Evolutionary conservation across 2,888 invertebrate species (phyloP), one percentile per base, ranked within the genome.

Genomic region (Colostygia pectinataria): DNA sequence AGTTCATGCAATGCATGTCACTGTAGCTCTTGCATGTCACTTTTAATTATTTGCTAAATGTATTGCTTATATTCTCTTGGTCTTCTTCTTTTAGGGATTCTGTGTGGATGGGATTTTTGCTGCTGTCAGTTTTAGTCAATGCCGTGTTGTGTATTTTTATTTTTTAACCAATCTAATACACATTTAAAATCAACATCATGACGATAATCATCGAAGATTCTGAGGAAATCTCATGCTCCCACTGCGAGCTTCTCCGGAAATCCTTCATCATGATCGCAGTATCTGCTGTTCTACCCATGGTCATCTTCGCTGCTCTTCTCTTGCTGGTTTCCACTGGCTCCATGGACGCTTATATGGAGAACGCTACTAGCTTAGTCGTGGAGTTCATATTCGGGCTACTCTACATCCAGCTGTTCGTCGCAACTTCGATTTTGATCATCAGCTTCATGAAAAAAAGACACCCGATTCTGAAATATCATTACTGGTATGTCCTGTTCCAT

Each of bases 241-340:
- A 77, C 12, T 84, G 85, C 55, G 59, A 60, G 0, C 66, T 71
- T 7, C 55, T 84, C 0, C 63, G 75, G 2, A 74, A 61, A 38
- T 74, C 74, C 0, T 82, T 82, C 40, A 42, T 75, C 4, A 38
- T 79, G 43, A 71, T 83, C 4, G 77, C 74, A 0, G 25, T 73
- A n/a, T 78, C 86, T n/a, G 77, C 83, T 6, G 71, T 83, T 0
- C 43, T 80, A 0, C 84, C 84, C 0, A 82, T 85, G 65, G 27
- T 83, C 0, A 33, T 76, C 8, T 85, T 85, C 38, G 71, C 73
- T 6, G 71, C 66, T 0, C 27, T 83, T 0, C 67, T 85, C 0
- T 60, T 80, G 0, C 13, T 76, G 0, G 56, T 77, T 10, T 62
- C 74, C 1, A 53, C 65, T 0, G 60, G 56, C 1, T 63, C 63